Evolutionary conservation across 2,888 invertebrate genomes (phyloP), one percentile per base, ranked within the genome.

Genomic region (Chironomus tentans): DNA sequence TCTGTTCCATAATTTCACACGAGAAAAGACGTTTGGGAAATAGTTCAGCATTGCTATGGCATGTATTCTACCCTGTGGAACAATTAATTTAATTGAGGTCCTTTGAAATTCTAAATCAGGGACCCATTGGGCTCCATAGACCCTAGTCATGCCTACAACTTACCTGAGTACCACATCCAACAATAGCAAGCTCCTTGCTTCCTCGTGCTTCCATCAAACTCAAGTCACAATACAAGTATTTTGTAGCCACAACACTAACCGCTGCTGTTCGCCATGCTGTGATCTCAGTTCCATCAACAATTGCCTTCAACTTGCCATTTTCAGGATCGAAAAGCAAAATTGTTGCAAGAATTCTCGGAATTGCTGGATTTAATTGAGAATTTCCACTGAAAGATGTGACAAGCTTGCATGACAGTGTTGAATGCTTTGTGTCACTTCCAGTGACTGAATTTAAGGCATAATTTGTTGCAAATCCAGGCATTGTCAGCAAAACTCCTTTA

Each of bases 211-310:
- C 38, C 28, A 28, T 28, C 28, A 28, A 28, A 38, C 10, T 38
- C 38, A 38, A 10, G 4, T 38, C 38, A 38, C 38, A 38, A 38
- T 4, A 7, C 38, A 38, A 38, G 10, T 38, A 38, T 10, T 38
- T 38, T 2, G 38, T 38, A 38, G 38, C 38, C 1, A 38, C 38
- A 38, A 38, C 38, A 38, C 38, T 38, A 3, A 87, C 87, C n/a
- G 87, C 85, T 0, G 87, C 87, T 1, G 88, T 88, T 77, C 88
- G 83, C 86, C 87, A 86, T 0, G 84, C 85, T 5, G 88, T 88
- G 18, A 88, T 86, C 76, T 85, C 85, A 0, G 85, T 86, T 18
- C 83, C 88, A 73, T 85, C 86, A 78, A 88, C 81, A 5, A 87
- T 83, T 76, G 83, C 83, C 78, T 83, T 80, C 68, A 86, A 78